phyloP scores from a whole-genome alignment of 2,113 vertebrate genomes.

The Dasypus novemcinctus region DNA sequence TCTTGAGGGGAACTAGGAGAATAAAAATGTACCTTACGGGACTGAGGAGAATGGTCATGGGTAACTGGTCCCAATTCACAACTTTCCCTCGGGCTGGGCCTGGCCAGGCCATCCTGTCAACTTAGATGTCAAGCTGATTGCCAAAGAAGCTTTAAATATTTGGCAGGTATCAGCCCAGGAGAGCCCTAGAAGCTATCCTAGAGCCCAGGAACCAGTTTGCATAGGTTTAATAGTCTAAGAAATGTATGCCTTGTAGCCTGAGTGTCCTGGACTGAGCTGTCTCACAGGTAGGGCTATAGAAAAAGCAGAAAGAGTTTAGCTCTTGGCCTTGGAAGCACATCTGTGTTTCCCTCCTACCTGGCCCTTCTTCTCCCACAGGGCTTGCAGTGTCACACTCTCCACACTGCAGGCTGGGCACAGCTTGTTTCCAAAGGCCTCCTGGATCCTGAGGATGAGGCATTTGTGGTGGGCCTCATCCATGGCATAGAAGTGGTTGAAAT shows the following conservation, averaged over 20 bases:
- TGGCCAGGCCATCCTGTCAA: not conserved
- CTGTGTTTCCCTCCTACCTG: conserved; percentile 85
- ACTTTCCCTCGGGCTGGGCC: not conserved
- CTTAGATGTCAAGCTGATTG: not conserved
- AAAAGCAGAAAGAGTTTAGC: not conserved
- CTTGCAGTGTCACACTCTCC: conserved; percentile 90
- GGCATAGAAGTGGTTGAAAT: conserved; percentile 98
- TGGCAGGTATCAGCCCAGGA: not conserved
- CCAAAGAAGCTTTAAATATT: not conserved
- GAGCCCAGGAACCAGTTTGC: not conserved
- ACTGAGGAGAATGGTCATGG: not conserved
- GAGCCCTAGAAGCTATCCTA: not conserved
- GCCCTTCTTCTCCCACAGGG: conserved; percentile 91
- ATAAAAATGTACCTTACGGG: not conserved
- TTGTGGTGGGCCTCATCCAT: conserved; percentile 93
- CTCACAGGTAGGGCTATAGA: too few relatives aligned
- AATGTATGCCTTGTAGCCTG: not conserved
- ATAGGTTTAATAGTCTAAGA: not conserved
- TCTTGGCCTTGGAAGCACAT: not conserved
- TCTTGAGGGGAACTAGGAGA: not conserved
- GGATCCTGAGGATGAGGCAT: conserved; percentile 89
- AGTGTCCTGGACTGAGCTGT: not conserved
- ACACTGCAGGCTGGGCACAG: conserved; percentile 88
- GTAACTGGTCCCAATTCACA: not conserved
- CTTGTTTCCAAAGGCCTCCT: conserved; percentile 91